These are phyloP conservation scores for Catocala nupta DNA, from an alignment of 2,888 invertebrate genomes.

Conservation along the genomic window DNA sequence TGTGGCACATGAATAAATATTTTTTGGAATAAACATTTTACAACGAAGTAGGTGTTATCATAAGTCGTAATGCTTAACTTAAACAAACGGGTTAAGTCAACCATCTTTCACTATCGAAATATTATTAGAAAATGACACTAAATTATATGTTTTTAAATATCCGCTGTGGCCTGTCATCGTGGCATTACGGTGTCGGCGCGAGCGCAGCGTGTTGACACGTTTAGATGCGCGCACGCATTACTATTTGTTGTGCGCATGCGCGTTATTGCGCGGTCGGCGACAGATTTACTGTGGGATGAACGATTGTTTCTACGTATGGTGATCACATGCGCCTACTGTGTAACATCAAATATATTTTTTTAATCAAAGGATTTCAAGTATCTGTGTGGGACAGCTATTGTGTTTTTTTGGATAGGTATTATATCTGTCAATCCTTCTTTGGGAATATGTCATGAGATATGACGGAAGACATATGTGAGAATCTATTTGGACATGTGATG, in stretches of 20 bases:
- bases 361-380: not conserved
- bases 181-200: constrained; percentile 32
- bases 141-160: constrained; percentile 31
- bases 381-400: not conserved
- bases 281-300: constrained; percentile 65
- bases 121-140: constrained; percentile 3
- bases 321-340: constrained; percentile 43
- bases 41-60: too few relatives aligned
- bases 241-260: constrained; percentile 56
- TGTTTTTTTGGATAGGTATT: constrained; percentile 1
- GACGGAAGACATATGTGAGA: not conserved
- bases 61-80: too few relatives aligned
- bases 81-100: not conserved
- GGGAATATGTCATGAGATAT: not conserved
- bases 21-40: too few relatives aligned
- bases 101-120: not conserved
- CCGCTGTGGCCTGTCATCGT: constrained; percentile 34
- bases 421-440: constrained; percentile 6
- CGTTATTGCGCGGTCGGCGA: constrained; percentile 51
- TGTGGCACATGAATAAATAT: too few relatives aligned
- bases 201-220: constrained; percentile 55
- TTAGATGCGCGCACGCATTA: constrained; percentile 52
- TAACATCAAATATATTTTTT: not conserved
- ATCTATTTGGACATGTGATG: too few relatives aligned
- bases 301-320: constrained; percentile 52